Conservation (phyloP, 1,140 invertebrate genomes). For the Dendrolimus punctatus region DNA sequence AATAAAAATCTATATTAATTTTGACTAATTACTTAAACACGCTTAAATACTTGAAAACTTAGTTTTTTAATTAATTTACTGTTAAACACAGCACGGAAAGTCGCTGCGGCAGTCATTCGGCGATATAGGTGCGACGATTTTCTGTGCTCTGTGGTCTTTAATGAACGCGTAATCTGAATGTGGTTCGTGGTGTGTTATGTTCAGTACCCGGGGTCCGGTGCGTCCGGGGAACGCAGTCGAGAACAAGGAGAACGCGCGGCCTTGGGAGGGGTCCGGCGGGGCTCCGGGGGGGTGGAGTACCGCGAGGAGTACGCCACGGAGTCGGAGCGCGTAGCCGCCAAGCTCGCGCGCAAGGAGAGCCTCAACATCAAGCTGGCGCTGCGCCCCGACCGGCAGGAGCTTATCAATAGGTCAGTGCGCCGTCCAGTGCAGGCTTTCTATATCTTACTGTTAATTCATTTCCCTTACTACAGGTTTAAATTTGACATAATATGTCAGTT, state of each 20-base stretch:
- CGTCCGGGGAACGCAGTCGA: constrained; percentile 83
- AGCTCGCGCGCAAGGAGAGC: constrained; percentile 96
- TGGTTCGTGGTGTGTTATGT: not conserved
- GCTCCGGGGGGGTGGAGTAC: constrained; percentile 68
- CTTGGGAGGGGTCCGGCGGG: constrained; percentile 75
- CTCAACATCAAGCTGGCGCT: constrained; percentile 94
- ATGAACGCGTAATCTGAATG: not conserved
- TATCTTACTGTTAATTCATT: not conserved
- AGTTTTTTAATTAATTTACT: no score
- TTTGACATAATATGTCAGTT: no score
- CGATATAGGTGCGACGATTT: no score
- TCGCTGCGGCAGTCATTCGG: no score
- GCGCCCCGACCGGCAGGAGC: constrained; percentile 92
- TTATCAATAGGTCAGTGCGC: constrained; percentile 82
- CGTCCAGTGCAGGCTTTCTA: not conserved
- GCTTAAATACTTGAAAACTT: no score
- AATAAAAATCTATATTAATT: no score
- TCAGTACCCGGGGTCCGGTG: constrained; percentile 80
- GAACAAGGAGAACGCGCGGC: constrained; percentile 89
- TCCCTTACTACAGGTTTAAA: no score
- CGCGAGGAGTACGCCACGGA: constrained; percentile 76
- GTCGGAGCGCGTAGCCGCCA: constrained; percentile 82
- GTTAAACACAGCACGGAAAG: no score
- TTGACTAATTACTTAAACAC: no score
- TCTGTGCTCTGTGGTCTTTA: no score